Evolutionary conservation across 2,888 invertebrate species (phyloP).

Genomic region (Acronicta alni): DNA sequence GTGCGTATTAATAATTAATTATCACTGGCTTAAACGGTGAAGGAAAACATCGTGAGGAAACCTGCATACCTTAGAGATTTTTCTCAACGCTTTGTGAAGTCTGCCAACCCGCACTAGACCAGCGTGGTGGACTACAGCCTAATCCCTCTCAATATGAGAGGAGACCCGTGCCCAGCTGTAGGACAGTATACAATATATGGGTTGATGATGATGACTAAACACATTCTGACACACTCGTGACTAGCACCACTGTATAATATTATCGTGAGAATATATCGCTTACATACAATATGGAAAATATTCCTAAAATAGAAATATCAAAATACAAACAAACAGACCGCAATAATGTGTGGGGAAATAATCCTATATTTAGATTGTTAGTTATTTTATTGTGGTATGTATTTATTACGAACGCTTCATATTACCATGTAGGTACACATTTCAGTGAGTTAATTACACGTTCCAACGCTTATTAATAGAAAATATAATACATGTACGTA

Average conservation of each 20-base stretch:
- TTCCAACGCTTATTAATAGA: no score
- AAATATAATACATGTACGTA: constrained; percentile 8
- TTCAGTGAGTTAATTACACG: constrained; percentile 15
- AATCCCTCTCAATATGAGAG: no score
- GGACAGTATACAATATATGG: no score
- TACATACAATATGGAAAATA: neutral
- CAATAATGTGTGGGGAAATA: constrained; percentile 15
- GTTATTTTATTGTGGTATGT: constrained; percentile 8
- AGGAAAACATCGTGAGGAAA: no score
- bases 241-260: neutral
- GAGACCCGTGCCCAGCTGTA: no score
- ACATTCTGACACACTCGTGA: neutral
- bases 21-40: no score
- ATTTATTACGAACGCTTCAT: constrained; percentile 14
- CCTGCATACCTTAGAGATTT: no score
- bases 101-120: no score
- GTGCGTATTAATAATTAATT: no score
- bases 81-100: no score
- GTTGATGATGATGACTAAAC: no score
- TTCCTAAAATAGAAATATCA: neutral
- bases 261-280: neutral
- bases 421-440: constrained; percentile 5
- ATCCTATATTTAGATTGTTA: constrained; percentile 8
- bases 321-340: neutral
- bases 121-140: no score